Evolutionary conservation across 2,113 vertebrate genomes (phyloP).

Genomic region (Apodemus sylvaticus): DNA sequence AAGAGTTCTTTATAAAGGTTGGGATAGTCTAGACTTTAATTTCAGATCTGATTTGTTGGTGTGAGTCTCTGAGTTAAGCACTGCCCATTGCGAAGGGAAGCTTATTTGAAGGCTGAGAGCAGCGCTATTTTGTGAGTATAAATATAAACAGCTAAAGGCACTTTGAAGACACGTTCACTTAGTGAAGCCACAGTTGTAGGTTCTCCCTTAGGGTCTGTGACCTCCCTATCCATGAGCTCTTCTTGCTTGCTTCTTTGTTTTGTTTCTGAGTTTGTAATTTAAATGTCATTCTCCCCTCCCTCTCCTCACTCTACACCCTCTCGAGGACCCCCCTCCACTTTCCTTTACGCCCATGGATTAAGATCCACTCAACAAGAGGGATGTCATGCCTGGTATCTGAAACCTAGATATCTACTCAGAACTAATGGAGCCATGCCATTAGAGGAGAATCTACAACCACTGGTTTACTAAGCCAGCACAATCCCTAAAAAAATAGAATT

Average conservation of each 20-base stretch:
- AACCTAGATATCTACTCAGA: too few species aligned
- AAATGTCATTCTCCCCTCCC: too few species aligned
- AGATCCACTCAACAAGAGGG: too few species aligned
- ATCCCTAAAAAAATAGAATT: too few species aligned
- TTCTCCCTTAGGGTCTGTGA: not conserved
- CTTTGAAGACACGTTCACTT: not conserved
- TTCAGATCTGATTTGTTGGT: not conserved
- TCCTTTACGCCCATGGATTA: too few species aligned
- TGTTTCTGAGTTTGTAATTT: not conserved
- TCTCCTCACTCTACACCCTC: too few species aligned
- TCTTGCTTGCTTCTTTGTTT: not conserved
- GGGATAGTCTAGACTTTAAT: not conserved
- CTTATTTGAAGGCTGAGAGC: not conserved
- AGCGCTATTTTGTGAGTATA: not conserved
- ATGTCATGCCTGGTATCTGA: too few species aligned
- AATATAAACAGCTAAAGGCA: not conserved
- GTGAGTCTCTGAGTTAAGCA: not conserved
- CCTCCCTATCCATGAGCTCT: not conserved
- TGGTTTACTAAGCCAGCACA: too few species aligned
- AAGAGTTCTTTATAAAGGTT: not conserved
- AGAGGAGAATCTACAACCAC: too few species aligned
- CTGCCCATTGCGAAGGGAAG: not conserved
- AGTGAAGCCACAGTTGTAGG: not conserved
- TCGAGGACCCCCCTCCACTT: not conserved
- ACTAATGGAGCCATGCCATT: too few species aligned